A percentile compares a stretch with the other conserved stretches of the same genome.
These are phyloP conservation scores for Grantiella picta DNA, from an alignment of 2,113 vertebrate species.

Conservation along the genomic window DNA sequence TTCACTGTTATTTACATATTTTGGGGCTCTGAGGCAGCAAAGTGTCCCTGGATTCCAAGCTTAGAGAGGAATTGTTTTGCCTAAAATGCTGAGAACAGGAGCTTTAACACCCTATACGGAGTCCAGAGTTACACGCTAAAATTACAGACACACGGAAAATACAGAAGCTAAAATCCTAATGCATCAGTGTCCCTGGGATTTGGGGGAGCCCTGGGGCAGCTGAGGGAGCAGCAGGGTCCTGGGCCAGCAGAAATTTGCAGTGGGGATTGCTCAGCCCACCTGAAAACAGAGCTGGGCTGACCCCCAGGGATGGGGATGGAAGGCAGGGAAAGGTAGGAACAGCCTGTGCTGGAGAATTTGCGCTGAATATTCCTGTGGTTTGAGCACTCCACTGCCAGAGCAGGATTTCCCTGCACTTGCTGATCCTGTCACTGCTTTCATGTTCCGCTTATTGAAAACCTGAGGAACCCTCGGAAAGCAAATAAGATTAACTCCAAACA, in stretches of 20 bases:
- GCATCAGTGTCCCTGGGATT: not conserved
- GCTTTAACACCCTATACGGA: too few relatives aligned
- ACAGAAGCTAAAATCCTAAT: too few relatives aligned
- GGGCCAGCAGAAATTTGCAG: not conserved
- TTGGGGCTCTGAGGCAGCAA: too few relatives aligned
- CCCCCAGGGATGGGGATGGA: not conserved
- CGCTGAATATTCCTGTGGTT: too few relatives aligned
- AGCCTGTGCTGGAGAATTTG: not conserved
- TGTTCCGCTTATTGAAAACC: not conserved
- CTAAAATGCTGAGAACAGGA: too few relatives aligned
- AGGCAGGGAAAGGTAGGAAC: not conserved
- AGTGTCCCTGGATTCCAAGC: too few relatives aligned
- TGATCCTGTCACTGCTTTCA: not conserved
- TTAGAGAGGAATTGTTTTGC: too few relatives aligned
- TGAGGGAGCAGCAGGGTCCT: not conserved
- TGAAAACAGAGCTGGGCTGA: not conserved
- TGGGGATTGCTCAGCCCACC: not conserved
- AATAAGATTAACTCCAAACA: not conserved
- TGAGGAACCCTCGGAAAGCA: slow-evolving; percentile 9
- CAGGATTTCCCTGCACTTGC: not conserved
- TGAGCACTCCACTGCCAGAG: not conserved
- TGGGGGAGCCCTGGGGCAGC: not conserved
- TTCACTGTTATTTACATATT: too few relatives aligned
- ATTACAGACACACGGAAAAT: too few relatives aligned
- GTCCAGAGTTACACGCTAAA: too few relatives aligned